Evolutionary conservation across 2,113 vertebrate genomes (phyloP).

Genomic region (Pomatorhinus ruficollis): DNA sequence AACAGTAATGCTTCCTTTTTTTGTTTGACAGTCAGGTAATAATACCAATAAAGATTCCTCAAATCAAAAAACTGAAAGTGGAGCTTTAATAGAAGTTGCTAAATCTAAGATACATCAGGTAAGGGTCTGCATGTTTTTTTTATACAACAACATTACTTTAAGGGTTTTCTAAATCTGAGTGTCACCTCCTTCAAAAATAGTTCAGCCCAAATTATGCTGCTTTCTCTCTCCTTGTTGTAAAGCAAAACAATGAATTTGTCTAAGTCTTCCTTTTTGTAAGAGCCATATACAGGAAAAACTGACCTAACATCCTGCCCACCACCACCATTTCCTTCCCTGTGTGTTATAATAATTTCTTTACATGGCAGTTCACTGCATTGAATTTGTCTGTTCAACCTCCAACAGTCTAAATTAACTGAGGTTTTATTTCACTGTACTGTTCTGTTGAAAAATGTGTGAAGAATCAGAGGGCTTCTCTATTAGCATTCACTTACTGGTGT

Average conservation of each 20-base stretch:
- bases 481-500: neutral
- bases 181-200: neutral
- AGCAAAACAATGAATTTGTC: neutral
- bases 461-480: neutral
- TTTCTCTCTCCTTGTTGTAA: neutral
- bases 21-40: slow-evolving; percentile 75
- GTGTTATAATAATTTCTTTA: neutral
- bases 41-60: slow-evolving; percentile 83
- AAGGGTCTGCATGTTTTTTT: neutral
- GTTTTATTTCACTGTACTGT: neutral
- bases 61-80: slow-evolving; percentile 87
- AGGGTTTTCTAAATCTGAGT: neutral
- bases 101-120: slow-evolving; percentile 98
- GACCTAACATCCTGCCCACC: neutral
- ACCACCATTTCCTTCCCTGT: neutral
- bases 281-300: neutral
- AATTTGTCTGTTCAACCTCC: neutral
- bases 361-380: neutral
- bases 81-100: slow-evolving; percentile 87
- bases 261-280: neutral
- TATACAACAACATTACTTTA: neutral
- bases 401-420: neutral
- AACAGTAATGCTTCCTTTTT: neutral
- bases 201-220: neutral
- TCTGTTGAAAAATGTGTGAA: neutral